Percentiles rank a stretch among this genome's conserved stretches.
Conservation (phyloP, 2,113 vertebrate genomes). For the Bos javanicus region DNA sequence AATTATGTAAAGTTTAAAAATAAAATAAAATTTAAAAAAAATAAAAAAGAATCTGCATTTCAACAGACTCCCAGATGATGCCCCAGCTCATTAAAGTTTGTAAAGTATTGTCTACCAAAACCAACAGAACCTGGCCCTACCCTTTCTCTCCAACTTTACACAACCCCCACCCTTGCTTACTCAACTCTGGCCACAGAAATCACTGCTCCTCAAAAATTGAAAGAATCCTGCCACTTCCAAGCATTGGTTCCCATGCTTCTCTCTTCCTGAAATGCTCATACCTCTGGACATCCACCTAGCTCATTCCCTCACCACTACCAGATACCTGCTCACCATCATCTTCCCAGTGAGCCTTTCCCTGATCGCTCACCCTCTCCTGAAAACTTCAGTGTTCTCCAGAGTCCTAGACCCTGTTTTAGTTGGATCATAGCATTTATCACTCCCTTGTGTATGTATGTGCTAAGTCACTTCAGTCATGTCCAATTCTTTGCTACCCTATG, state of each 20-base stretch:
- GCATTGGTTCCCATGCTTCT: not conserved
- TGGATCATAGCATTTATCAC: not conserved
- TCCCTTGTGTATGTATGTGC: not conserved
- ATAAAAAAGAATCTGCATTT: not conserved
- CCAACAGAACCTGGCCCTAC: not conserved
- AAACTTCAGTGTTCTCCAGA: not conserved
- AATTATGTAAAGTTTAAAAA: no score
- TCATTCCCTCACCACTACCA: not conserved
- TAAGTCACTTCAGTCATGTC: not conserved
- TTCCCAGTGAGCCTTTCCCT: not conserved
- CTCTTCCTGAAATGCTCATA: not conserved
- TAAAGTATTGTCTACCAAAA: not conserved
- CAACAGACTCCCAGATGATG: not conserved
- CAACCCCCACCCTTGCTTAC: not conserved
- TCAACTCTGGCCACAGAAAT: not conserved
- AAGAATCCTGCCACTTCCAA: not conserved
- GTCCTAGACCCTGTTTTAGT: not conserved
- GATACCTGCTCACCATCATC: not conserved
- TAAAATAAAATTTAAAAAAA: no score
- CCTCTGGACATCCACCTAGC: not conserved
- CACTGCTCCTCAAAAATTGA: not conserved
- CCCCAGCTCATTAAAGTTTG: not conserved
- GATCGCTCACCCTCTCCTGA: rapidly evolving
- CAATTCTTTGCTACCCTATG: not conserved
- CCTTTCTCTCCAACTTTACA: not conserved